phyloP scores from a whole-genome alignment of 2,113 vertebrate species.

The Argyrosomus japonicus region DNA sequence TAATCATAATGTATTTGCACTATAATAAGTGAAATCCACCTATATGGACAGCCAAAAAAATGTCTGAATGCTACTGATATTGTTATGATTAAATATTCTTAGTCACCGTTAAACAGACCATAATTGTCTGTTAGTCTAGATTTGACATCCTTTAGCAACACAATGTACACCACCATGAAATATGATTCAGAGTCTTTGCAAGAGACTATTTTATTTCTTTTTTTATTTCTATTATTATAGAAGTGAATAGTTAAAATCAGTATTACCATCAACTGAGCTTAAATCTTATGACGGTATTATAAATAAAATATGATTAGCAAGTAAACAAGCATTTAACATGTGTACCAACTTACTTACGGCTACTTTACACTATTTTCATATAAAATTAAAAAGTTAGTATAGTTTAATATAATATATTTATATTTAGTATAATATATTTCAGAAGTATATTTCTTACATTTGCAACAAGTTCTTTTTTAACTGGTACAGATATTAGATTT shows the following conservation, averaged over 20 bases:
- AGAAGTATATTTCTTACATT: background rate
- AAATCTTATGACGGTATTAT: background rate
- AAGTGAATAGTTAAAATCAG: background rate
- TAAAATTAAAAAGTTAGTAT: background rate
- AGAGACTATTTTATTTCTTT: background rate
- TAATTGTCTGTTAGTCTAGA: background rate
- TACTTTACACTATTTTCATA: background rate
- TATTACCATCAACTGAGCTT: background rate
- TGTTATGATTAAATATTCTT: background rate
- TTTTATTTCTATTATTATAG: too few species aligned
- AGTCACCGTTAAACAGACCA: background rate
- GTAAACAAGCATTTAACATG: background rate
- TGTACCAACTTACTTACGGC: too few species aligned
- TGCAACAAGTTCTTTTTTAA: background rate
- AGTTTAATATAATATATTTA: background rate
- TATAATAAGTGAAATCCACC: background rate
- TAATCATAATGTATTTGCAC: background rate
- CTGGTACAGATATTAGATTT: background rate
- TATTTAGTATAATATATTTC: background rate
- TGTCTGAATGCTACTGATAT: background rate
- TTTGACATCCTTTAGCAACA: background rate
- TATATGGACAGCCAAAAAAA: background rate
- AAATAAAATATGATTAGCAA: background rate
- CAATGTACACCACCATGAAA: background rate
- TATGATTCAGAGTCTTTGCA: background rate